These are phyloP conservation scores for Hystrix cristata DNA, from an alignment of 2,113 vertebrate species.

Conservation along the genomic window DNA sequence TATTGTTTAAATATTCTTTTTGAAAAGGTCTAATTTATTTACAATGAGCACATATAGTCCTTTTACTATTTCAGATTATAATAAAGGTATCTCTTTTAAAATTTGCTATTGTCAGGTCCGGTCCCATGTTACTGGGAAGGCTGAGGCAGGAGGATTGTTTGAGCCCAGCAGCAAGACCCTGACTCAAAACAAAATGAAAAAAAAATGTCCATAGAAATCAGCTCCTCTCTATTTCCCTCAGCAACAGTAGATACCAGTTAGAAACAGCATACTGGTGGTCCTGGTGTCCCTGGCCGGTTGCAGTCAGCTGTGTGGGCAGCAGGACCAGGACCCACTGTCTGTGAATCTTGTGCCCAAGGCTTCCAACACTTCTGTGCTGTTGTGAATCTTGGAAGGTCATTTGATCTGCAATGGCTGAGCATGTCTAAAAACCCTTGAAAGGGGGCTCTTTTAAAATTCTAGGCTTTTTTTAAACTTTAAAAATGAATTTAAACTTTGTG, in stretches of 20 bases:
- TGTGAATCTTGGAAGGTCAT: neutral
- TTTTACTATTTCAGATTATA: neutral
- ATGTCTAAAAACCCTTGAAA: neutral
- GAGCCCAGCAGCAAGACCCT: neutral
- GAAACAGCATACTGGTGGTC: neutral
- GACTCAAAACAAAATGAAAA: neutral
- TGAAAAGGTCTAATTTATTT: neutral
- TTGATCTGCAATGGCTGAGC: neutral
- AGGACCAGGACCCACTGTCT: neutral
- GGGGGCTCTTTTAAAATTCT: neutral
- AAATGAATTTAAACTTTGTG: neutral
- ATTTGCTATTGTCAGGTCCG: neutral
- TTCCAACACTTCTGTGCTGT: neutral
- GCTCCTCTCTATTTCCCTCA: neutral
- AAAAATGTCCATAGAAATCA: neutral
- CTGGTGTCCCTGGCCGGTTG: fast-evolving
- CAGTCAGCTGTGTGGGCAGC: fast-evolving
- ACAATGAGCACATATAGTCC: neutral
- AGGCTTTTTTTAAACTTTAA: neutral
- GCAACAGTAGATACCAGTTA: too few species aligned
- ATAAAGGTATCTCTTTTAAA: neutral
- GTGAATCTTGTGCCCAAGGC: neutral
- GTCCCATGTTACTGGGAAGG: neutral
- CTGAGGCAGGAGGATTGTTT: neutral
- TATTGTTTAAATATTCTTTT: neutral